Conservation (phyloP, 2,797 vertebrate species). For the Crypturellus tataupa region DNA sequence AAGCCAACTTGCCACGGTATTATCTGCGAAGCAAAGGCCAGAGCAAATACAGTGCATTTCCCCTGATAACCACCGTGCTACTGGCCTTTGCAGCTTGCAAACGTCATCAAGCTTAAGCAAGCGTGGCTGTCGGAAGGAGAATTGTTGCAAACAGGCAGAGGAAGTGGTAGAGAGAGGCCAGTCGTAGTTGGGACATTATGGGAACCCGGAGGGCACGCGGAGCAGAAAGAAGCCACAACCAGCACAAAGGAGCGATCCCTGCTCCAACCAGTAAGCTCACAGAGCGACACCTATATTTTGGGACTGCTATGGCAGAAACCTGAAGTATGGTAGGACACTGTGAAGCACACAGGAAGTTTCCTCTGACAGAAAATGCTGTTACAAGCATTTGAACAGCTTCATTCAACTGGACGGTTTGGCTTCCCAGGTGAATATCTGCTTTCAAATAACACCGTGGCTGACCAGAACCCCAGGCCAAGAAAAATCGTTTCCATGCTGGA, state of each 20-base stretch:
- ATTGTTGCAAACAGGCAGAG: neutral
- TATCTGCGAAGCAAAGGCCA: constrained; percentile 25
- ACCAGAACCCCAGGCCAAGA: neutral
- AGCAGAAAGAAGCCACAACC: neutral
- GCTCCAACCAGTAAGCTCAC: neutral
- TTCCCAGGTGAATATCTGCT: neutral
- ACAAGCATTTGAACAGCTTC: neutral
- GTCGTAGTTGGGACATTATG: neutral
- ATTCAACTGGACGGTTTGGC: fast-evolving
- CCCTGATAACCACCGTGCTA: neutral
- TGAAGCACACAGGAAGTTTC: neutral
- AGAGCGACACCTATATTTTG: neutral
- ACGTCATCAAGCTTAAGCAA: neutral
- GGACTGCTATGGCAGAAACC: neutral
- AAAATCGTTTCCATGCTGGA: fast-evolving
- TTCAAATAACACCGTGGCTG: fast-evolving
- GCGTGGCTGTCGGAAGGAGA: neutral
- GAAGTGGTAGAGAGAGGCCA: neutral
- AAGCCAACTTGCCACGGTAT: neutral
- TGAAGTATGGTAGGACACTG: neutral
- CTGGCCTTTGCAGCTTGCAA: neutral
- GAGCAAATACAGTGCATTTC: neutral
- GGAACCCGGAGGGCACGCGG: neutral
- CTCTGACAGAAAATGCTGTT: neutral
- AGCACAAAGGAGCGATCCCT: neutral